These are phyloP conservation scores for Scomberomorus guttatus DNA, from an alignment of 2,797 vertebrate genomes.

Conservation along the genomic window DNA sequence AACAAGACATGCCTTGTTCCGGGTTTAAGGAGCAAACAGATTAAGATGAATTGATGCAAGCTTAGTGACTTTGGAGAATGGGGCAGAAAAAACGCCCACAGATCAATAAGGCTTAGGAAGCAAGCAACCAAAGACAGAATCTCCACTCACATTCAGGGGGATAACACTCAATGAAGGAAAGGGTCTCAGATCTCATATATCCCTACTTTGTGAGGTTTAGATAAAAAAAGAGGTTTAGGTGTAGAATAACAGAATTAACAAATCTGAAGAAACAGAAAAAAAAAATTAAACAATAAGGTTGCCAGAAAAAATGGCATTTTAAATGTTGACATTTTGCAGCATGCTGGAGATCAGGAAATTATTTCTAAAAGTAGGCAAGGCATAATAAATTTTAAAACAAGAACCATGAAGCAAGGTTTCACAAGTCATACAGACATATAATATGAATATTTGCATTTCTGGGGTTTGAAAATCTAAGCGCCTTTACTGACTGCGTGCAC, in stretches of 20 bases:
- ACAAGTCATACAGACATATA: slow-evolving; percentile 40
- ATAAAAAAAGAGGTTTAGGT: slow-evolving; percentile 62
- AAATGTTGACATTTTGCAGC: slow-evolving; percentile 11
- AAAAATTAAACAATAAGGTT: slow-evolving; percentile 47
- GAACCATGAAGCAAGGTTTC: slow-evolving; percentile 28
- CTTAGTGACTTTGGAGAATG: slow-evolving; percentile 87
- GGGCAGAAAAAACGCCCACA: slow-evolving; percentile 80
- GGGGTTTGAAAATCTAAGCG: slow-evolving; percentile 53
- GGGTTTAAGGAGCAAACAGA: slow-evolving; percentile 88
- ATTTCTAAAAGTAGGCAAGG: slow-evolving; percentile 21
- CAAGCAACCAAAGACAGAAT: slow-evolving; percentile 81
- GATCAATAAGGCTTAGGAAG: slow-evolving; percentile 87
- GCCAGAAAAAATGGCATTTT: slow-evolving; percentile 11
- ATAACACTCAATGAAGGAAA: slow-evolving; percentile 78
- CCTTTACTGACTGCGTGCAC: slow-evolving; percentile 46
- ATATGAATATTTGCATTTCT: slow-evolving; percentile 55
- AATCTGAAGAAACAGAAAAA: slow-evolving; percentile 37
- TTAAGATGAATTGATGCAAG: slow-evolving; percentile 88
- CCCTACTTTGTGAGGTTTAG: slow-evolving; percentile 73
- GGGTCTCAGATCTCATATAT: slow-evolving; percentile 73
- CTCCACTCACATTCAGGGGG: slow-evolving; percentile 78
- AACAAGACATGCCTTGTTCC: slow-evolving; percentile 89
- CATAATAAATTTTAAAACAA: slow-evolving; percentile 28
- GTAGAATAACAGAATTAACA: slow-evolving; percentile 60
- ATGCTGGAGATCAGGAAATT: slow-evolving; percentile 13